A percentile compares a stretch with the other conserved stretches of the same genome.
Conservation (phyloP, 2,888 invertebrate species). For the Onchidella celtica region DNA sequence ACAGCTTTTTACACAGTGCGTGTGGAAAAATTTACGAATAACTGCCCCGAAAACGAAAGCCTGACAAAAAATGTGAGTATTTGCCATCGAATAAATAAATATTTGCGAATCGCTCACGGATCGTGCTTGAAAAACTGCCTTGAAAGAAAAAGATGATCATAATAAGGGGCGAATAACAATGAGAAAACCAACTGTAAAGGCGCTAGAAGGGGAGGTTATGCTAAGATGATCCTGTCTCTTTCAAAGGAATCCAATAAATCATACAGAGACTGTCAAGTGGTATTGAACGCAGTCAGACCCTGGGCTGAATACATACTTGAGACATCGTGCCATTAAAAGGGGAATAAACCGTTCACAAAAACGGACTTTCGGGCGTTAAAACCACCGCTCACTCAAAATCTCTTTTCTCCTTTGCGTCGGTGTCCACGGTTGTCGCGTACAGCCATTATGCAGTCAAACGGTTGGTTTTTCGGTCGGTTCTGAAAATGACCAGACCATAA, state of each 20-base stretch:
- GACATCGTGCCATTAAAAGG: slow-evolving; percentile 13
- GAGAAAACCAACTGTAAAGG: neutral
- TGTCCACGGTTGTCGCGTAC: neutral
- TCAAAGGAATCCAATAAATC: slow-evolving; percentile 31
- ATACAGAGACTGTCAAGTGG: slow-evolving; percentile 17
- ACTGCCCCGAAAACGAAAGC: slow-evolving; percentile 6
- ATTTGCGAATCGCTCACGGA: slow-evolving; percentile 22
- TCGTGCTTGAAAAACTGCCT: neutral
- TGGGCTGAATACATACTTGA: slow-evolving; percentile 19
- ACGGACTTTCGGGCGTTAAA: neutral
- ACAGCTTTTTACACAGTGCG: slow-evolving; percentile 6
- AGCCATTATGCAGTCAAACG: neutral
- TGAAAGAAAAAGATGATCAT: slow-evolving; percentile 2
- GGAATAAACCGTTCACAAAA: slow-evolving; percentile 3
- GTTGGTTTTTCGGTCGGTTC: slow-evolving; percentile 16
- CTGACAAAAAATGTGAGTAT: slow-evolving; percentile 22
- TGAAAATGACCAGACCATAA: neutral
- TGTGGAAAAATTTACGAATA: neutral
- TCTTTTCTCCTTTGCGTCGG: neutral
- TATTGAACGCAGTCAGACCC: neutral
- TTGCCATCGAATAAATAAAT: slow-evolving; percentile 33
- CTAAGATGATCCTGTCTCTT: slow-evolving; percentile 13
- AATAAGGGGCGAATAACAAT: slow-evolving; percentile 10
- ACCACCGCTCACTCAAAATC: neutral
- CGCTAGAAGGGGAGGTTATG: slow-evolving; percentile 22